Evolutionary conservation across 2,797 vertebrate genomes (phyloP).

Genomic region (Pantherophis vulpinus): DNA sequence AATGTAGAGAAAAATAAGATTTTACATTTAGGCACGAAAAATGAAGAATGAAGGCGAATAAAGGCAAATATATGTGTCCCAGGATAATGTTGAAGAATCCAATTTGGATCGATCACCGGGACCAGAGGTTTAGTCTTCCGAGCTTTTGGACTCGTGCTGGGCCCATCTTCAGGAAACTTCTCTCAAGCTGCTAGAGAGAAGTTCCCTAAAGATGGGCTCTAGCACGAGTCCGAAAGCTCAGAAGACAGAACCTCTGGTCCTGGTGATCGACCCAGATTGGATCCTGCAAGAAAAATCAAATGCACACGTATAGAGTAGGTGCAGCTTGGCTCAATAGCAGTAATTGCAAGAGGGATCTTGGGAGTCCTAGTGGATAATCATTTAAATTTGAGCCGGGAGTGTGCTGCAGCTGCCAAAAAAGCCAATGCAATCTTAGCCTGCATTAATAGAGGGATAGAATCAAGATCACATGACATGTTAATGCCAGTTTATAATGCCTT

Average conservation of each 20-base stretch:
- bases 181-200: no score
- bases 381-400: neutral
- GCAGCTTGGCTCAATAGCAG: neutral
- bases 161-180: no score
- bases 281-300: neutral
- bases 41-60: neutral
- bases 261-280: no score
- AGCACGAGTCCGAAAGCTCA: no score
- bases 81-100: no score
- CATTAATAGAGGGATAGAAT: neutral
- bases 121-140: no score
- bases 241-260: no score
- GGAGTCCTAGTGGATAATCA: neutral
- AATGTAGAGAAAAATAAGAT: neutral
- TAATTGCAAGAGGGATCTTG: neutral
- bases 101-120: no score
- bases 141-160: no score
- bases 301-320: neutral
- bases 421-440: neutral
- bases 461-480: neutral
- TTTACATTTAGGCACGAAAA: neutral
- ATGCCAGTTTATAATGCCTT: neutral
- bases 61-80: no score
- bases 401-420: neutral
- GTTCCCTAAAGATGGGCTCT: no score